Percentiles rank a stretch among this genome's conserved stretches.
These are phyloP conservation scores for Cheilosia grossa DNA, from an alignment of 2,888 invertebrate genomes.

Conservation along the genomic window DNA sequence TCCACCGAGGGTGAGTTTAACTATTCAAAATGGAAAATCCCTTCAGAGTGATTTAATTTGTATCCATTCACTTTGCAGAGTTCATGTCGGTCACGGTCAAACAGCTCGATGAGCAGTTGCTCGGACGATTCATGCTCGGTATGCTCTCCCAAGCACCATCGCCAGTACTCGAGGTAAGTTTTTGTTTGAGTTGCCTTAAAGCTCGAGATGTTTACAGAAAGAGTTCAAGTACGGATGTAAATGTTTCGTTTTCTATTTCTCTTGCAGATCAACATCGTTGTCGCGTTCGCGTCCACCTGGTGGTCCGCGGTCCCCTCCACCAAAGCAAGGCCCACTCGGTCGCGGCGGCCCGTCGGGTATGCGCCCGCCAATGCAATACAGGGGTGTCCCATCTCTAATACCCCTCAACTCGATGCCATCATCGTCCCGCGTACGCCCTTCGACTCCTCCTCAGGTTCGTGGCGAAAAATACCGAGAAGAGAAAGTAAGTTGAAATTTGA, in stretches of 20 bases:
- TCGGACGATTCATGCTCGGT: slow-evolving; percentile 93
- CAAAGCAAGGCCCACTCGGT: slow-evolving; percentile 76
- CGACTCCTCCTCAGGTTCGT: slow-evolving; percentile 78
- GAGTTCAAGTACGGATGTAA: neutral
- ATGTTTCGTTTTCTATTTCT: neutral
- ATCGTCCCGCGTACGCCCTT: slow-evolving; percentile 80
- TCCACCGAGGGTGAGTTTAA: slow-evolving; percentile 81
- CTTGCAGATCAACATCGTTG: slow-evolving; percentile 85
- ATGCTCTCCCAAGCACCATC: slow-evolving; percentile 87
- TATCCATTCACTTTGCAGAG: slow-evolving; percentile 75
- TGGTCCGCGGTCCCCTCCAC: slow-evolving; percentile 82
- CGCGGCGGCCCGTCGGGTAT: slow-evolving; percentile 76
- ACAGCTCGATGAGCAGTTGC: slow-evolving; percentile 91
- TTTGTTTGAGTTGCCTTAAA: neutral
- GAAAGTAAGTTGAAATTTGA: slow-evolving; percentile 76
- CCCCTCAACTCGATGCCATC: slow-evolving; percentile 76
- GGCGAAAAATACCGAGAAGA: slow-evolving; percentile 81
- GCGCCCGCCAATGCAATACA: slow-evolving; percentile 80
- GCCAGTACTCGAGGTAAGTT: slow-evolving; percentile 82
- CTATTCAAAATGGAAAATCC: neutral
- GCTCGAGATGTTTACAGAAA: too few species aligned
- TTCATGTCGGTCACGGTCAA: slow-evolving; percentile 87
- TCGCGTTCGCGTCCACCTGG: slow-evolving; percentile 83
- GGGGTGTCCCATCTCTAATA: slow-evolving; percentile 75
- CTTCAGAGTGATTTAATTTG: neutral